Conservation (phyloP, 1,140 invertebrate genomes). For the Aradophagus sp. region DNA sequence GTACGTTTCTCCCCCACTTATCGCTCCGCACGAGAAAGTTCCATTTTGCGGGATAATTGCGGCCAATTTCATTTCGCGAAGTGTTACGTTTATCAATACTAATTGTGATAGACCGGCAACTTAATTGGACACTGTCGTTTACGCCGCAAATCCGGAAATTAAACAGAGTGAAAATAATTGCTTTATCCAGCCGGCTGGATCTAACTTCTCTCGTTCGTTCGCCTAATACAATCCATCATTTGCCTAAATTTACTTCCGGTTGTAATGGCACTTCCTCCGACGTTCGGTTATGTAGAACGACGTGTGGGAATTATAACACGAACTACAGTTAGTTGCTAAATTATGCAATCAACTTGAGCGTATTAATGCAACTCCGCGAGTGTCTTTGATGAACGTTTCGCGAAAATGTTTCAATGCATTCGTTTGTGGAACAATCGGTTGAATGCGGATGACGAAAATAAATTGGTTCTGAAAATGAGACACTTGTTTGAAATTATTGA, state of each 20-base stretch:
- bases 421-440: too few relatives aligned
- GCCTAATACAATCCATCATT: slow-evolving; percentile 60
- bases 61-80: slow-evolving; percentile 39
- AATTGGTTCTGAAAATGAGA: too few relatives aligned
- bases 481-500: too few relatives aligned
- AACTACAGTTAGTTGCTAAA: slow-evolving; percentile 28
- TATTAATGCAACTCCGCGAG: slow-evolving; percentile 29
- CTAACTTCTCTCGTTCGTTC: slow-evolving; percentile 38
- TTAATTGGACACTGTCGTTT: slow-evolving; percentile 54
- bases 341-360: slow-evolving; percentile 26
- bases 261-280: slow-evolving; percentile 27
- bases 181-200: slow-evolving; percentile 48
- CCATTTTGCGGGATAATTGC: slow-evolving; percentile 23
- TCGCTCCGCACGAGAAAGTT: too few relatives aligned
- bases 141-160: slow-evolving; percentile 64
- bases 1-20: too few relatives aligned
- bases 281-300: slow-evolving; percentile 50
- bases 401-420: too few relatives aligned
- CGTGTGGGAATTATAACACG: slow-evolving; percentile 29
- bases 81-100: slow-evolving; percentile 48
- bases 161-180: slow-evolving; percentile 59
- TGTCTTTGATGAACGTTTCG: slow-evolving; percentile 20
- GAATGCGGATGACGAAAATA: too few relatives aligned
- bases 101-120: slow-evolving; percentile 43
- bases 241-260: slow-evolving; percentile 63